A percentile compares a stretch with the other conserved stretches of the same genome.
phyloP scores from a whole-genome alignment of 2,888 invertebrate genomes.

The Dichetophora obliterata region DNA sequence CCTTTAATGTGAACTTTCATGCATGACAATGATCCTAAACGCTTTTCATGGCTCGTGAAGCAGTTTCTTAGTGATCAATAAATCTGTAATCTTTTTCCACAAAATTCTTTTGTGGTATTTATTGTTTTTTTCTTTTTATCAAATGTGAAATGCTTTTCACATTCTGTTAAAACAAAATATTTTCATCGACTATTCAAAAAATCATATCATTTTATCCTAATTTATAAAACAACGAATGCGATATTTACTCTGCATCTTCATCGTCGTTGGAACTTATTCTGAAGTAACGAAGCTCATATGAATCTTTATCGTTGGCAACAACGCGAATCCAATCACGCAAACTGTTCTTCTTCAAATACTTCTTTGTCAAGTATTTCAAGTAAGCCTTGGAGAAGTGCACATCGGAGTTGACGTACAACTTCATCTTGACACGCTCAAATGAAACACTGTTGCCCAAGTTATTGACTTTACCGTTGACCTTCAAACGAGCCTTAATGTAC shows the following conservation, averaged over 20 bases:
- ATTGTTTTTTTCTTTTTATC: neutral
- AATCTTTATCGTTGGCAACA: conserved; percentile 95
- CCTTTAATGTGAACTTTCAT: no score
- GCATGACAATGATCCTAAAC: no score
- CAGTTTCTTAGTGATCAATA: no score
- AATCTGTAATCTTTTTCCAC: neutral
- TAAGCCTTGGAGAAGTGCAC: conserved; percentile 88
- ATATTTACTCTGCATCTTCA: conserved; percentile 73
- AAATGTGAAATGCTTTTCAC: no score
- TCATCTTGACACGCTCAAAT: conserved; percentile 93
- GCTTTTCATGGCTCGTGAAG: no score
- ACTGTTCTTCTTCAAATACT: conserved; percentile 99
- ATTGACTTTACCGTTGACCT: conserved; percentile 96
- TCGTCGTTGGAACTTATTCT: conserved; percentile 91
- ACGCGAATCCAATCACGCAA: conserved; percentile 99
- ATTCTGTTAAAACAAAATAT: neutral
- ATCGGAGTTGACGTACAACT: conserved; percentile 91
- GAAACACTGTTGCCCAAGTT: conserved; percentile 94
- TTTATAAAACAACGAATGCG: neutral
- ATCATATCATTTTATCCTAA: neutral
- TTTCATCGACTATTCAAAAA: conserved; percentile 4
- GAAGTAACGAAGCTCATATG: conserved; percentile 99
- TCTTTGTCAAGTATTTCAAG: conserved; percentile 98
- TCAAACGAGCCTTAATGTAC: conserved; percentile 89
- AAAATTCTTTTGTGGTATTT: conserved; percentile 1